Conservation (phyloP, 2,113 vertebrate genomes). For the Phylloscopus trochiloides region DNA sequence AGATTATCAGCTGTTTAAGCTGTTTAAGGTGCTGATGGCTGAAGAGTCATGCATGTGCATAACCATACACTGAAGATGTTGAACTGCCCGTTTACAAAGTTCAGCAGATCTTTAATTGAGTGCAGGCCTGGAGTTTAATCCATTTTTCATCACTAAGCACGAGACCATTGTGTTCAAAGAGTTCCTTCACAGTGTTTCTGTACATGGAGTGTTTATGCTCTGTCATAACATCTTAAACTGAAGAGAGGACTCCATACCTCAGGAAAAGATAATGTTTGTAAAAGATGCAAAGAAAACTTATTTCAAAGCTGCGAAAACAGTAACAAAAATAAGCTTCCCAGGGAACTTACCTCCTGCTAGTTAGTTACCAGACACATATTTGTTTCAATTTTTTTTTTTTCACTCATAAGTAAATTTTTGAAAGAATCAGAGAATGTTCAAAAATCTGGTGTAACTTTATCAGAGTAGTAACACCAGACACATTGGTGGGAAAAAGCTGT, state of each 20-base stretch:
- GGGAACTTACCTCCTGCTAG: constrained; percentile 39
- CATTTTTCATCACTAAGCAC: not conserved
- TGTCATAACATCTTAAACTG: not conserved
- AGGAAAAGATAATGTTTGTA: constrained; percentile 7
- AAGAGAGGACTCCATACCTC: not conserved
- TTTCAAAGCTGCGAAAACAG: constrained; percentile 27
- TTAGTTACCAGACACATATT: not conserved
- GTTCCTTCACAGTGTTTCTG: not conserved
- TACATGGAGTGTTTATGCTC: not conserved
- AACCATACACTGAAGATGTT: not conserved
- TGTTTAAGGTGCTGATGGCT: not conserved
- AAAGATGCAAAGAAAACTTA: not conserved
- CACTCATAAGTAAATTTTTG: not conserved
- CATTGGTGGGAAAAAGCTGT: not conserved
- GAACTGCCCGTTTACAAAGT: not conserved
- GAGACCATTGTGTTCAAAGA: not conserved
- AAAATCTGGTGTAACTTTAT: not conserved
- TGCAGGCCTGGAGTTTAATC: not conserved
- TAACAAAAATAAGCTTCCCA: not conserved
- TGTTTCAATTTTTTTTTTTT: not conserved
- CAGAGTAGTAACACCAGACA: not conserved
- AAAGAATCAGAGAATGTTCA: not conserved
- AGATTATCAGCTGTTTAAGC: not conserved
- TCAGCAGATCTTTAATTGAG: not conserved
- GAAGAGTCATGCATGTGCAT: not conserved